These are phyloP conservation scores for Dicerorhinus sumatrensis DNA, from an alignment of 2,113 vertebrate species.

Conservation along the genomic window DNA sequence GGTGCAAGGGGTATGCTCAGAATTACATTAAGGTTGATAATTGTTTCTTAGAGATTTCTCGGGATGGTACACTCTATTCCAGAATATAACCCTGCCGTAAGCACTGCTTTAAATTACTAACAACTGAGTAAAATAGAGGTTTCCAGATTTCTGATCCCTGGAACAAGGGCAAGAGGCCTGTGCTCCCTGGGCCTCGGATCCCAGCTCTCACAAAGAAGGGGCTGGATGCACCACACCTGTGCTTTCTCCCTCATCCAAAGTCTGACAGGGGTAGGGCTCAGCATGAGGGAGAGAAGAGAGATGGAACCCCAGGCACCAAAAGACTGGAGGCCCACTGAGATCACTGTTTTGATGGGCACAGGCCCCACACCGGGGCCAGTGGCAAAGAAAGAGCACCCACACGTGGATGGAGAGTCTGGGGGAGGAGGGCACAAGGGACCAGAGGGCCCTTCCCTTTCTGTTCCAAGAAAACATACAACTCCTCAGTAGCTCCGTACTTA, in stretches of 20 bases:
- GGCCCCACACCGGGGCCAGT: not conserved
- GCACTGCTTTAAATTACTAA: slow-evolving; percentile 6
- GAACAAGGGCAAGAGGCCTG: not conserved
- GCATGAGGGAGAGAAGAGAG: not conserved
- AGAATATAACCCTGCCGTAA: not conserved
- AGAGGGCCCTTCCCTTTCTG: not conserved
- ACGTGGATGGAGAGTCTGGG: not conserved
- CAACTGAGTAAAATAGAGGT: not conserved
- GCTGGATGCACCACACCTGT: not conserved
- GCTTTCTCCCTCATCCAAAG: not conserved
- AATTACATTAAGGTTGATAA: not conserved
- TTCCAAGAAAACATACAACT: not conserved
- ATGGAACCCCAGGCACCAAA: not conserved
- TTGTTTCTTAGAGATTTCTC: not conserved
- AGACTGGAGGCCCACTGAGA: not conserved
- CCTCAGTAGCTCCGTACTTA: not conserved
- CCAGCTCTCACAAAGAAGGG: not conserved
- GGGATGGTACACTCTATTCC: not conserved
- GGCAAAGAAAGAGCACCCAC: not conserved
- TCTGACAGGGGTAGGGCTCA: not conserved
- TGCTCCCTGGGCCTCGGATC: not conserved
- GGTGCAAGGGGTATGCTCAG: not conserved
- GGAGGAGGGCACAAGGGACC: not conserved
- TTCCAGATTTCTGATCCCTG: not conserved
- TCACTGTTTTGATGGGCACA: not conserved